phyloP scores from a whole-genome alignment of 1,140 invertebrate genomes.

The Musca vetustissima region DNA sequence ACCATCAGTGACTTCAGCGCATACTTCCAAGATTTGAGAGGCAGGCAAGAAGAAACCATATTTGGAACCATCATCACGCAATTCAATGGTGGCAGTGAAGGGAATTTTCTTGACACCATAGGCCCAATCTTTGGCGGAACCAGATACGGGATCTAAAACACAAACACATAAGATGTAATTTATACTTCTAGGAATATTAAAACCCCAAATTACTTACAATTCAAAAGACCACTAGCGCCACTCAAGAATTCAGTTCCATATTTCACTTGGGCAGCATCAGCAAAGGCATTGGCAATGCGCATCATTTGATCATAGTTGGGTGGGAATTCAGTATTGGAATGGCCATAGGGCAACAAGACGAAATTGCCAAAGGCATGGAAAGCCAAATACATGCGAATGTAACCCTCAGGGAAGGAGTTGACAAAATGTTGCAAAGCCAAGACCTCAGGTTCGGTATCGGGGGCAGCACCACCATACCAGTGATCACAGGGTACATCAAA shows the following conservation, averaged over 20 bases:
- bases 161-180: not conserved
- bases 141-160: constrained; percentile 55
- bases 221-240: constrained; percentile 59
- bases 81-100: constrained; percentile 64
- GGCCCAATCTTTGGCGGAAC: constrained; percentile 70
- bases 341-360: constrained; percentile 59
- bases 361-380: constrained; percentile 60
- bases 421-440: constrained; percentile 62
- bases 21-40: constrained; percentile 76
- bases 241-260: constrained; percentile 61
- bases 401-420: constrained; percentile 49
- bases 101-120: constrained; percentile 62
- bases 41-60: constrained; percentile 87
- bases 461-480: constrained; percentile 67
- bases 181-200: no score
- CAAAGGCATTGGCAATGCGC: constrained; percentile 58
- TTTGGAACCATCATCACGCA: constrained; percentile 70
- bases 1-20: constrained; percentile 80
- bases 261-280: constrained; percentile 54
- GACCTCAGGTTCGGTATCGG: constrained; percentile 79
- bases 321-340: constrained; percentile 55
- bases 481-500: constrained; percentile 65
- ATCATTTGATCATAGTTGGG: constrained; percentile 61
- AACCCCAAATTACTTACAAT: constrained; percentile 58
- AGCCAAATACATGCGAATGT: constrained; percentile 60